These are phyloP conservation scores for Octodonta nipae DNA, from an alignment of 2,888 invertebrate species.

Conservation along the genomic window DNA sequence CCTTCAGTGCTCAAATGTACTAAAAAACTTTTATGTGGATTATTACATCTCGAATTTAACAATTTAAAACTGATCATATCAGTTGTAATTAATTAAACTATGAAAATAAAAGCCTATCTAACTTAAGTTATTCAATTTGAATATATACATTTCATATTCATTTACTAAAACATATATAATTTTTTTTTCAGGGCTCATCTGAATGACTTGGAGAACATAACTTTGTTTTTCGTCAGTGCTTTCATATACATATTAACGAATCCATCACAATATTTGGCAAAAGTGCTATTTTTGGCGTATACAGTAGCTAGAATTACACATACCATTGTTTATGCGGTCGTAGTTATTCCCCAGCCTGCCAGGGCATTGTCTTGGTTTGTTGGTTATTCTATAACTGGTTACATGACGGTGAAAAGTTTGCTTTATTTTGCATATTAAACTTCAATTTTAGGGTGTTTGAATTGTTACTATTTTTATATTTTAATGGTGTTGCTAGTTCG, in stretches of 20 bases:
- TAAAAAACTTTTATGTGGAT: too few species aligned
- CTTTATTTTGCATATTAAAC: constrained; percentile 10
- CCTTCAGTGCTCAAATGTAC: too few species aligned
- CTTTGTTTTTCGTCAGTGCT: constrained; percentile 46
- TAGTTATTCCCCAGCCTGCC: constrained; percentile 25
- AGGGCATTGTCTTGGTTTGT: constrained; percentile 20
- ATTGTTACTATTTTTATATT: too few species aligned
- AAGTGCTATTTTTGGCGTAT: constrained; percentile 19
- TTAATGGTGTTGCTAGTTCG: too few species aligned
- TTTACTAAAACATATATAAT: not conserved
- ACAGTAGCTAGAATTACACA: constrained; percentile 21
- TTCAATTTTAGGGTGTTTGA: too few species aligned
- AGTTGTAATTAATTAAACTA: too few species aligned
- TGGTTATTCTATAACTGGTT: constrained; percentile 23
- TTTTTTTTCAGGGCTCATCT: constrained; percentile 44
- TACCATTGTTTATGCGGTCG: constrained; percentile 24
- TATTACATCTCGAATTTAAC: too few species aligned
- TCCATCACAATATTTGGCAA: constrained; percentile 39
- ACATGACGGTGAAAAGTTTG: constrained; percentile 23
- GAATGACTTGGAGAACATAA: constrained; percentile 58
- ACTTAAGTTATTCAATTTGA: not conserved
- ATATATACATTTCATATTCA: too few species aligned
- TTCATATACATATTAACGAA: constrained; percentile 45
- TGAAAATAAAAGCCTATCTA: not conserved
- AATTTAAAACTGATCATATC: too few species aligned